Conservation (phyloP, 1,140 invertebrate genomes). For the Sitobion miscanthi region DNA sequence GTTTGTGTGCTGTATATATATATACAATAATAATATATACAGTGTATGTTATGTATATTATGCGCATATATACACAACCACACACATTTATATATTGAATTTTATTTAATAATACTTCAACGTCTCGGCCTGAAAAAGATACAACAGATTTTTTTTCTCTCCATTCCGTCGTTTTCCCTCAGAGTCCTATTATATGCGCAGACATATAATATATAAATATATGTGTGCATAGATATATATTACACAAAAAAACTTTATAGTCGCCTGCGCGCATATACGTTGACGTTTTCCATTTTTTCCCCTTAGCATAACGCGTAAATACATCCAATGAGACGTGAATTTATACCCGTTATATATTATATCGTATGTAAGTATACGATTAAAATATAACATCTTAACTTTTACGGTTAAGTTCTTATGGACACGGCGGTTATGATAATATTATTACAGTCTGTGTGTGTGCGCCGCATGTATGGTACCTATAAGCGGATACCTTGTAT, state of each 20-base stretch:
- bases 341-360: not conserved
- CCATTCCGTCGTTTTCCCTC: not conserved
- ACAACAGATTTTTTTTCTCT: not conserved
- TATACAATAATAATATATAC: not conserved
- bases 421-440: not conserved
- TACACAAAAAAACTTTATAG: not conserved
- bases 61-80: not conserved
- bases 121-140: not conserved
- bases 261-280: not conserved
- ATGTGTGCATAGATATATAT: not conserved
- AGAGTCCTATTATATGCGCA: not conserved
- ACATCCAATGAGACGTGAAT: not conserved
- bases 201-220: no score
- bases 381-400: constrained; percentile 23
- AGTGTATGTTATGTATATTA: not conserved
- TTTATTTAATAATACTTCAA: constrained; percentile 5
- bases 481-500: not conserved
- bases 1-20: not conserved
- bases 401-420: not conserved
- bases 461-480: not conserved
- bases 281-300: not conserved
- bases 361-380: not conserved
- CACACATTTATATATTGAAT: not conserved
- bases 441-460: not conserved
- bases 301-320: not conserved